Evolutionary conservation across 1,140 invertebrate genomes (phyloP).

Genomic region (Diprion similis): DNA sequence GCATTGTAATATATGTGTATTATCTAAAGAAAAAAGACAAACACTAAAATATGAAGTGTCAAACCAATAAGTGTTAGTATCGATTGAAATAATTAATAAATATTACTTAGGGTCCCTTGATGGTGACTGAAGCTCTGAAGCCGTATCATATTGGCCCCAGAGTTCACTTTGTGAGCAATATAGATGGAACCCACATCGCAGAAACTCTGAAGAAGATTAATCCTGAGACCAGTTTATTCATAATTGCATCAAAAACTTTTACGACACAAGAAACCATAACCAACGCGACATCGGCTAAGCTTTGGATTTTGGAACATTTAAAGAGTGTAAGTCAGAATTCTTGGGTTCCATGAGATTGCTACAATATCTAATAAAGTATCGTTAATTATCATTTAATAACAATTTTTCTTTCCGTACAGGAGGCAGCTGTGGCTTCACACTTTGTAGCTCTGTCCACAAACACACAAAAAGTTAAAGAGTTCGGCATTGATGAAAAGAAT

Average conservation of each 20-base stretch:
- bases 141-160: conserved; percentile 87
- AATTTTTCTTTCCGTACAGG: conserved; percentile 63
- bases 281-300: conserved; percentile 96
- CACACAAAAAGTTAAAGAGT: conserved; percentile 88
- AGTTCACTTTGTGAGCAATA: conserved; percentile 98
- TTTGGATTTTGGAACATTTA: conserved; percentile 88
- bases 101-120: conserved; percentile 83
- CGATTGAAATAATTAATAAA: conserved; percentile 28
- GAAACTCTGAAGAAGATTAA: conserved; percentile 91
- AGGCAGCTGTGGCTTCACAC: conserved; percentile 89
- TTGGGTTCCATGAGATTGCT: conserved; percentile 14
- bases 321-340: conserved; percentile 77
- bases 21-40: conserved; percentile 20
- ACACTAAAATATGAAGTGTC: conserved; percentile 7
- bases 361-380: conserved; percentile 19
- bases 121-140: conserved; percentile 98
- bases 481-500: conserved; percentile 96
- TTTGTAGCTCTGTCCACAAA: conserved; percentile 99
- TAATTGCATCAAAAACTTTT: conserved; percentile 99
- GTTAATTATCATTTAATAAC: conserved; percentile 21
- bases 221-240: conserved; percentile 95
- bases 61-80: conserved; percentile 17
- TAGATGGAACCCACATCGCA: conserved; percentile 98
- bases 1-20: conserved; percentile 4
- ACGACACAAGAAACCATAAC: conserved; percentile 99